Conservation (phyloP, 2,888 invertebrate genomes). For the Hemithea aestivaria region DNA sequence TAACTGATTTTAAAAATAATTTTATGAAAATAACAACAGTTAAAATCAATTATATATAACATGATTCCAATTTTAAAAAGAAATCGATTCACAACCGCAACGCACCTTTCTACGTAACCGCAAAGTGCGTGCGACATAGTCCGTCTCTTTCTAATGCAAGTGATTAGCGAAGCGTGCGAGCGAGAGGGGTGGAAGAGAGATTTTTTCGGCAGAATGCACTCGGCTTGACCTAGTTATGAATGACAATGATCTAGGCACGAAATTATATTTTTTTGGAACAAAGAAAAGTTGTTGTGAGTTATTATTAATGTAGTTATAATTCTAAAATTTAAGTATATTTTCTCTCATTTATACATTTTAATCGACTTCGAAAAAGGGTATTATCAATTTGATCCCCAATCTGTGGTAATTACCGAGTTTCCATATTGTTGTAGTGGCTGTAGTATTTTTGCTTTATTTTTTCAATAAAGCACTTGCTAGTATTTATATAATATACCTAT, state of each 20-base stretch:
- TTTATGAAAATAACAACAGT: too few species aligned
- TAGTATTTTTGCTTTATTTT: too few species aligned
- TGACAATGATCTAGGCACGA: constrained; percentile 15
- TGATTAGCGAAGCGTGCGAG: constrained; percentile 4
- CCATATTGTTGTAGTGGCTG: too few species aligned
- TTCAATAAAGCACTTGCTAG: too few species aligned
- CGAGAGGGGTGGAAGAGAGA: constrained; percentile 26
- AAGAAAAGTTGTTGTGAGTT: neutral
- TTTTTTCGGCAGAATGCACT: constrained; percentile 28
- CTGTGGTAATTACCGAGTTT: too few species aligned
- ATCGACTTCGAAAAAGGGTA: too few species aligned
- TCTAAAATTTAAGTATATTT: too few species aligned
- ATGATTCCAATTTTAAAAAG: constrained; percentile 11
- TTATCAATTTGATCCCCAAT: too few species aligned
- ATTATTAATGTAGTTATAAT: too few species aligned
- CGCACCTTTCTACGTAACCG: constrained; percentile 30
- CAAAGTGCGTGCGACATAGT: constrained; percentile 28
- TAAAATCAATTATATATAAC: constrained; percentile 1
- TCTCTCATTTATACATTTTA: too few species aligned
- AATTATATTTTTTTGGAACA: constrained; percentile 5
- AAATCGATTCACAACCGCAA: constrained; percentile 22
- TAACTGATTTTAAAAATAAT: too few species aligned
- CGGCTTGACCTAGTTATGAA: constrained; percentile 25
- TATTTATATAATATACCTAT: too few species aligned
- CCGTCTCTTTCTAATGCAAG: constrained; percentile 15